phyloP scores from a whole-genome alignment of 1,140 invertebrate species.

The Nylanderia fulva region DNA sequence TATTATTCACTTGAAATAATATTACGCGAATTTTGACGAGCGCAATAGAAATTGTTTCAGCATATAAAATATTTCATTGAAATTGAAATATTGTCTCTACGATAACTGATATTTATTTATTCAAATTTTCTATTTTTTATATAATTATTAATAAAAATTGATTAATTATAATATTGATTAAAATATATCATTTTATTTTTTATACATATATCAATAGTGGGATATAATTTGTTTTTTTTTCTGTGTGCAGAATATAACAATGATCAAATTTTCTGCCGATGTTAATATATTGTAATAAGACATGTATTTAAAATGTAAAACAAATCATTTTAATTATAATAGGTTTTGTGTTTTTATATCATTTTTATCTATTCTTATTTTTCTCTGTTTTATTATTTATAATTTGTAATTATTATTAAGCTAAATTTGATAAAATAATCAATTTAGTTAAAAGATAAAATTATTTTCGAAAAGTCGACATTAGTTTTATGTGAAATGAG shows the following conservation, averaged over 20 bases:
- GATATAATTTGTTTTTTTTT: not conserved
- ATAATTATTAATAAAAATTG: not conserved
- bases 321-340: not conserved
- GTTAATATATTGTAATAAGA: not conserved
- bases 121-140: not conserved
- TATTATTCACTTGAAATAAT: not conserved
- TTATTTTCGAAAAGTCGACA: constrained; percentile 12
- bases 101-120: not conserved
- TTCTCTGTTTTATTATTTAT: not conserved
- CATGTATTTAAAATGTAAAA: not conserved
- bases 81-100: not conserved
- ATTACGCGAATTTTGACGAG: not conserved
- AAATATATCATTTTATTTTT: not conserved
- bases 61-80: not conserved
- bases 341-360: not conserved
- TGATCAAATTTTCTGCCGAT: not conserved
- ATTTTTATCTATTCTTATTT: not conserved
- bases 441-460: not conserved
- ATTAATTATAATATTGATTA: not conserved
- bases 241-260: not conserved
- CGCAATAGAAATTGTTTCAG: not conserved
- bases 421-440: not conserved
- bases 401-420: not conserved
- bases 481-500: not conserved
- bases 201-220: not conserved